Evolutionary conservation across 2,888 invertebrate genomes (phyloP).

Genomic region (Xanthostigma xanthostigma): DNA sequence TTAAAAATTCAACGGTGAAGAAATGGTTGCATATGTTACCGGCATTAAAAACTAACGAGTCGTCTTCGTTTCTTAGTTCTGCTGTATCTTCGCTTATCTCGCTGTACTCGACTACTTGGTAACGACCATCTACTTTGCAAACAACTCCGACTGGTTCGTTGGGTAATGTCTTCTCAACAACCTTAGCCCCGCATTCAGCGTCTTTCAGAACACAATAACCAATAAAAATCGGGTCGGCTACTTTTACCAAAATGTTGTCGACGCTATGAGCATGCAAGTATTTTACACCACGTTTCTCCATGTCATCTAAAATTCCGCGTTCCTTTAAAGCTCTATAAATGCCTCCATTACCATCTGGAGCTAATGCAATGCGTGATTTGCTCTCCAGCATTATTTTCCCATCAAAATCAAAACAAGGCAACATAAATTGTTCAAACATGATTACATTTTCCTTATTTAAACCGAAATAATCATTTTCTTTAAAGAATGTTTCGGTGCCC

Average conservation of each 20-base stretch:
- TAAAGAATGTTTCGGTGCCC: slow-evolving; percentile 69
- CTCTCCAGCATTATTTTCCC: slow-evolving; percentile 84
- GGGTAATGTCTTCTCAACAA: slow-evolving; percentile 81
- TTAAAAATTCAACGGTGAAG: slow-evolving; percentile 77
- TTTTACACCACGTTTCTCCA: slow-evolving; percentile 61
- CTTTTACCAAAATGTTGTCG: slow-evolving; percentile 95
- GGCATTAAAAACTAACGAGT: slow-evolving; percentile 76
- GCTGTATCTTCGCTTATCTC: slow-evolving; percentile 84
- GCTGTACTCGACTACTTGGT: slow-evolving; percentile 93
- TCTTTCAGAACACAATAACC: slow-evolving; percentile 82
- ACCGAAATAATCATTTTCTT: slow-evolving; percentile 71
- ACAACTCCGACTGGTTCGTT: slow-evolving; percentile 93
- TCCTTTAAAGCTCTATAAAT: slow-evolving; percentile 65
- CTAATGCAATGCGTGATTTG: slow-evolving; percentile 64
- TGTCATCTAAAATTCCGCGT: slow-evolving; percentile 64
- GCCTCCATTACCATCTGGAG: slow-evolving; percentile 88
- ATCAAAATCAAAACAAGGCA: slow-evolving; percentile 88
- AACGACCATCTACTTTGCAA: slow-evolving; percentile 79
- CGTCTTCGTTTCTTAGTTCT: slow-evolving; percentile 59
- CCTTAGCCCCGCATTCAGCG: slow-evolving; percentile 94
- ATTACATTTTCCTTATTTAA: slow-evolving; percentile 64
- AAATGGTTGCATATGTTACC: slow-evolving; percentile 99
- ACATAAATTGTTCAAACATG: slow-evolving; percentile 81
- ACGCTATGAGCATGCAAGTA: slow-evolving; percentile 96
- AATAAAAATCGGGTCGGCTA: slow-evolving; percentile 92